These are phyloP conservation scores for Ganaspis sp. DNA, from an alignment of 1,140 invertebrate species.

Conservation along the genomic window DNA sequence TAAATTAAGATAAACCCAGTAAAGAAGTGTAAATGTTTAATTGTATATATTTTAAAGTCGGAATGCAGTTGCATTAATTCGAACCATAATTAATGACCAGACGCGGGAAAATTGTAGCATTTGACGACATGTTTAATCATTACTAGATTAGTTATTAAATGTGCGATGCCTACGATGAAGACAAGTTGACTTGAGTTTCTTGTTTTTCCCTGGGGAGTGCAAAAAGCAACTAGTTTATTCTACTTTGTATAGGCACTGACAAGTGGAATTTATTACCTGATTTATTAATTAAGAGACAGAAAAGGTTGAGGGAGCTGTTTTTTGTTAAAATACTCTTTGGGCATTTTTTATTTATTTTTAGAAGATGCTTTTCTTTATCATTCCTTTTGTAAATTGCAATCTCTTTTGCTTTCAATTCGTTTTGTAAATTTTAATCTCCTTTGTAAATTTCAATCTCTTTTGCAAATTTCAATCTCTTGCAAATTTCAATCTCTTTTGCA, in stretches of 20 bases:
- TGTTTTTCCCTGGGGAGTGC: background rate
- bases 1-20: background rate
- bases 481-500: no score
- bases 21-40: background rate
- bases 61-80: background rate
- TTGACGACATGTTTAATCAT: background rate
- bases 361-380: no score
- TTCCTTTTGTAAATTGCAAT: no score
- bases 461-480: no score
- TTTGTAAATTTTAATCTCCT: no score
- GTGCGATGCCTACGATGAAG: background rate
- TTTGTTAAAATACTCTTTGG: no score
- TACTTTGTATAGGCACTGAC: background rate
- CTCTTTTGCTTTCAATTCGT: no score
- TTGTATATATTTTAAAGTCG: slow-evolving; percentile 1
- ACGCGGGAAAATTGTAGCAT: background rate
- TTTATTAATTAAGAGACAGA: slow-evolving; percentile 6
- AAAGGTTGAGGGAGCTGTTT: no score
- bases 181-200: no score
- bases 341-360: no score
- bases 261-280: background rate
- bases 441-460: no score
- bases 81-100: background rate
- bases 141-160: background rate
- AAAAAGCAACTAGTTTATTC: background rate